Evolutionary conservation across 35 echinoderm and acorn worm species (phyloP).

Genomic region (Apostichopus californicus): DNA sequence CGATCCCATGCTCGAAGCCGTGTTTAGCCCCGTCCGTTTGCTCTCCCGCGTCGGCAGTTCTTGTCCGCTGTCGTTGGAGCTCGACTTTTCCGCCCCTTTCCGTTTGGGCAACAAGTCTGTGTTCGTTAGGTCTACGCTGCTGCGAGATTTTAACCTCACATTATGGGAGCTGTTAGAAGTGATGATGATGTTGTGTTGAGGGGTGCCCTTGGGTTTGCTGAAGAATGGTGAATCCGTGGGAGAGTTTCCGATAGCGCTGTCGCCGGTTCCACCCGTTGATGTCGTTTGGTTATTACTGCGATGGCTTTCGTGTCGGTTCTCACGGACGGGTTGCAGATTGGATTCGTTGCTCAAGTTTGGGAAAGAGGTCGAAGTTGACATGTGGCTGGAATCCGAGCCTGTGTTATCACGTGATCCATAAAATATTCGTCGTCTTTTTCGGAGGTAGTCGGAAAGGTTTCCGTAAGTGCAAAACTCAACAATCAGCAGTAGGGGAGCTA

Average conservation of each 20-base stretch:
- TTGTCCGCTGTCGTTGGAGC: slow-evolving; percentile 24
- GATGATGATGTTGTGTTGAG: not conserved
- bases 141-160: slow-evolving; percentile 3
- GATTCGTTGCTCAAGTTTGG: slow-evolving; percentile 51
- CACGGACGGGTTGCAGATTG: not conserved
- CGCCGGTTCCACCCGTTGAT: slow-evolving; percentile 2
- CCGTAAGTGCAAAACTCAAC: slow-evolving; percentile 90
- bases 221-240: slow-evolving; percentile 15
- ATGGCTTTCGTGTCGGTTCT: not conserved
- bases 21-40: not conserved
- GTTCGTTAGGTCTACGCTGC: slow-evolving; percentile 39
- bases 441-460: slow-evolving; percentile 87
- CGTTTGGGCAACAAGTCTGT: not conserved
- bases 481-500: slow-evolving; percentile 81
- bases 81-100: slow-evolving; percentile 24
- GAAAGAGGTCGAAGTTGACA: slow-evolving; percentile 32
- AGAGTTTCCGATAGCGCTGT: slow-evolving; percentile 49
- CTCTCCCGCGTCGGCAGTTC: not conserved
- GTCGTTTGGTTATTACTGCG: not conserved
- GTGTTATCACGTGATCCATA: slow-evolving; percentile 51
- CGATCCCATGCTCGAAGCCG: slow-evolving; percentile 29
- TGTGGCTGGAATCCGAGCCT: slow-evolving; percentile 53
- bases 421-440: slow-evolving; percentile 78
- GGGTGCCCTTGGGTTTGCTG: not conserved
- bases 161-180: not conserved